A percentile compares a stretch with the other conserved stretches of the same genome.
These are phyloP conservation scores for Nephrotoma appendiculata DNA, from an alignment of 2,888 invertebrate genomes.

Conservation along the genomic window DNA sequence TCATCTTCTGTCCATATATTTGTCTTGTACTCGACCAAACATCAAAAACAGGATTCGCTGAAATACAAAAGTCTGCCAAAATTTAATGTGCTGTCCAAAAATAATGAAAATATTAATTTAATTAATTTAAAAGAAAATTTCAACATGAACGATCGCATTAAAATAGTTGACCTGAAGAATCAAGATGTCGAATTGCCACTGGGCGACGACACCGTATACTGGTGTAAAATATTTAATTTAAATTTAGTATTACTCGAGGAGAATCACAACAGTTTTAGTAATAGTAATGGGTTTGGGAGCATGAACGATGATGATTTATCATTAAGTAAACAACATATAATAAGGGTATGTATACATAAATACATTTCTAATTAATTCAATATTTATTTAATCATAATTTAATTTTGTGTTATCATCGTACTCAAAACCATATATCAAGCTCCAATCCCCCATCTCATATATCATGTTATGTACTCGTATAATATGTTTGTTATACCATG, in stretches of 20 bases:
- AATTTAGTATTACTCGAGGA: conserved; percentile 16
- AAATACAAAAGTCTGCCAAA: neutral
- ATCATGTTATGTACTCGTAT: neutral
- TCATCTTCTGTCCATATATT: neutral
- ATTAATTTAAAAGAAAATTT: neutral
- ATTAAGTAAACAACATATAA: conserved; percentile 40
- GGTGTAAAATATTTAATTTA: conserved; percentile 42
- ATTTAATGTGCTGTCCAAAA: neutral
- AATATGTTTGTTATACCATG: neutral
- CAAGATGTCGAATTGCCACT: conserved; percentile 30
- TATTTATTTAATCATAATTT: neutral
- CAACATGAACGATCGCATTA: neutral
- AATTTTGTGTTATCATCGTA: neutral
- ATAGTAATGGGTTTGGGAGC: neutral
- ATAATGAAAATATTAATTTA: conserved; percentile 1
- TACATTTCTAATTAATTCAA: neutral
- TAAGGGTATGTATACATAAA: conserved; percentile 35
- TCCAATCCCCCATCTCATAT: neutral
- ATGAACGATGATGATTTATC: conserved; percentile 24
- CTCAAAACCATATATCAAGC: neutral
- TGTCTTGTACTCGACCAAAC: neutral
- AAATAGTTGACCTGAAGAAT: conserved; percentile 7
- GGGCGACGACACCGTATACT: conserved; percentile 40
- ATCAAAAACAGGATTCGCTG: neutral
- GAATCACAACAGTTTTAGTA: neutral